These are phyloP conservation scores for Amblyornis subalaris DNA, from an alignment of 2,113 vertebrate genomes.

Conservation along the genomic window DNA sequence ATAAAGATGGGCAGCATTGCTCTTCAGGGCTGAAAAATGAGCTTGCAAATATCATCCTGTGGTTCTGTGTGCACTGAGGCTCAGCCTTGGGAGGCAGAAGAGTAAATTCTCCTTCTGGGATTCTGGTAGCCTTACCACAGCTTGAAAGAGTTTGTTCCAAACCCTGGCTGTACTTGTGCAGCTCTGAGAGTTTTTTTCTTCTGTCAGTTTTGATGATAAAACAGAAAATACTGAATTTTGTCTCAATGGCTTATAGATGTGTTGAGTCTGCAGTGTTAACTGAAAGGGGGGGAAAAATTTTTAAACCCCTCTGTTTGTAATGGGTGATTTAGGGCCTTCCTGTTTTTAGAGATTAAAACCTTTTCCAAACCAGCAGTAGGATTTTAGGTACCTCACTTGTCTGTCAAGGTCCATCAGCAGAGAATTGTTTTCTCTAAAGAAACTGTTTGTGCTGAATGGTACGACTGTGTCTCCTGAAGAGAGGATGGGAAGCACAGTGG, in stretches of 20 bases:
- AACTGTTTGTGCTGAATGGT: neutral
- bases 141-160: neutral
- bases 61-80: neutral
- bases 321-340: neutral
- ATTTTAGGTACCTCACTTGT: neutral
- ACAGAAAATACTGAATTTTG: neutral
- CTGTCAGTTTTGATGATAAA: neutral
- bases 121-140: neutral
- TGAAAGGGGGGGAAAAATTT: accelerated
- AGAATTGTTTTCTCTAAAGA: neutral
- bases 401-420: neutral
- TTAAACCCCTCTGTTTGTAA: neutral
- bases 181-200: neutral
- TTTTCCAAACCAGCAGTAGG: neutral
- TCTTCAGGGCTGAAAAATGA: neutral
- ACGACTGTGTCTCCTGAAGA: neutral
- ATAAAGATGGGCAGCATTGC: neutral
- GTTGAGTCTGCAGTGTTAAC: neutral
- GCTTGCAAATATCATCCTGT: neutral
- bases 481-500: neutral
- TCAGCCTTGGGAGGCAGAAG: neutral
- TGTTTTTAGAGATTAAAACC: neutral
- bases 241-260: neutral
- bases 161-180: neutral
- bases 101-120: neutral